Percentiles rank a stretch among this genome's conserved stretches.
Conservation (phyloP, 2,797 vertebrate genomes). For the Galaxias olidus region DNA sequence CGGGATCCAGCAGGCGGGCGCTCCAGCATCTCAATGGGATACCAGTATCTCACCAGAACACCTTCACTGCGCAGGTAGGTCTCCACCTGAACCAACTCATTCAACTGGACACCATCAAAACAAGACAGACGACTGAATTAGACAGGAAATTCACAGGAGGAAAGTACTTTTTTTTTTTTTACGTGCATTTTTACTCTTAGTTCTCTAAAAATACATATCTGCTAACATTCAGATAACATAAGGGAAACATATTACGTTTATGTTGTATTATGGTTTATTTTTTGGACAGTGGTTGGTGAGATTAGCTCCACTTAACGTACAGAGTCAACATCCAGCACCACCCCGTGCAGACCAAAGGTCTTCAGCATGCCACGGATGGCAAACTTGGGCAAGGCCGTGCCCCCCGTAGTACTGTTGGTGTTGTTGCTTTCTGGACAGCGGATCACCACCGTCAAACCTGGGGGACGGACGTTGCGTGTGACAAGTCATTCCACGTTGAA, state of each 20-base stretch:
- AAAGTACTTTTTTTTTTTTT: too few relatives aligned
- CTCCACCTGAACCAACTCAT: slow-evolving; percentile 96
- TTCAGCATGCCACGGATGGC: slow-evolving; percentile 97
- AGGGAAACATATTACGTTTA: too few relatives aligned
- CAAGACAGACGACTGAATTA: slow-evolving; percentile 3
- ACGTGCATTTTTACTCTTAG: too few relatives aligned
- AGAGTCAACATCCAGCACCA: slow-evolving; percentile 95
- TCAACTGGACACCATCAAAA: slow-evolving; percentile 82
- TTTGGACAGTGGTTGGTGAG: too few relatives aligned
- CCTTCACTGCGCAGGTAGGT: slow-evolving; percentile 95
- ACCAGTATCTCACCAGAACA: slow-evolving; percentile 98
- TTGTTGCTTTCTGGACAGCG: slow-evolving; percentile 96
- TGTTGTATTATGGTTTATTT: too few relatives aligned
- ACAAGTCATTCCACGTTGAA: not conserved
- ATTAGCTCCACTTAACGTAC: slow-evolving; percentile 71
- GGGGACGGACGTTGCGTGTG: not conserved
- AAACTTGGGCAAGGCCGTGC: slow-evolving; percentile 94
- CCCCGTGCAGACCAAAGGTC: slow-evolving; percentile 94
- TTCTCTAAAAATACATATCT: too few relatives aligned
- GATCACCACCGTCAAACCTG: slow-evolving; percentile 95
- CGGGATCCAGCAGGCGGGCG: slow-evolving; percentile 92
- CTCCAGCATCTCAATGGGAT: slow-evolving; percentile 97
- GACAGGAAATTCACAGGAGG: not conserved
- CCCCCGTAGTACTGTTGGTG: slow-evolving; percentile 85
- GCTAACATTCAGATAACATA: too few relatives aligned